Percentiles rank a stretch among this genome's conserved stretches.
Conservation (phyloP, 1,140 invertebrate species). For the Brachionus rubens region DNA sequence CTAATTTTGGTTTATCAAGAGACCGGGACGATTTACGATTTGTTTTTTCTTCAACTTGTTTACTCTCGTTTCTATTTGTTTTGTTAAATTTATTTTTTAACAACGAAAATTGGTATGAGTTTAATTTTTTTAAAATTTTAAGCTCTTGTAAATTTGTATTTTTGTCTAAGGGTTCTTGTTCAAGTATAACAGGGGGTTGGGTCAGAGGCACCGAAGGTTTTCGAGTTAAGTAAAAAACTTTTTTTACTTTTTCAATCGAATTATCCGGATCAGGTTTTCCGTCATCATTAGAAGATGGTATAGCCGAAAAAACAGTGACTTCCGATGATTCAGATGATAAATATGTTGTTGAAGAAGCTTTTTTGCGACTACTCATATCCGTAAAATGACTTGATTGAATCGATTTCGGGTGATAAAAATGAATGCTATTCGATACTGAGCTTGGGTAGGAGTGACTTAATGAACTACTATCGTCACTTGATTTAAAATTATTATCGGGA, state of each 20-base stretch:
- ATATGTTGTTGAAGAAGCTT: slow-evolving; percentile 1
- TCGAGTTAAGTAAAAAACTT: neutral
- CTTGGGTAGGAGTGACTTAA: slow-evolving; percentile 18
- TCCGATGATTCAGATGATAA: slow-evolving; percentile 18
- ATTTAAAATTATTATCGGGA: slow-evolving; percentile 13
- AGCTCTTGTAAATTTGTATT: slow-evolving; percentile 8
- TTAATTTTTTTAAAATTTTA: slow-evolving; percentile 26
- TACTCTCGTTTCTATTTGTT: neutral
- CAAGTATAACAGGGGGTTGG: neutral
- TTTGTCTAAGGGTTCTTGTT: neutral
- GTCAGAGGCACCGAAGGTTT: neutral
- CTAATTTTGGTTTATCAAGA: neutral
- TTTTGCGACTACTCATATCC: slow-evolving; percentile 29
- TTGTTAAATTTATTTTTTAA: slow-evolving; percentile 36
- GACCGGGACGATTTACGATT: neutral
- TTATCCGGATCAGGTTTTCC: neutral
- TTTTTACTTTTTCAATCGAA: neutral
- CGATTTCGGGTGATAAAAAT: slow-evolving; percentile 45
- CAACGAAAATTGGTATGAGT: slow-evolving; percentile 1
- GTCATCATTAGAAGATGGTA: neutral
- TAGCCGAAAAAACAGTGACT: neutral
- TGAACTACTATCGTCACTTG: slow-evolving; percentile 8
- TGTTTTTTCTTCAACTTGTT: neutral
- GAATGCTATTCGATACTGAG: slow-evolving; percentile 29
- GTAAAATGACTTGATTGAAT: slow-evolving; percentile 20